phyloP scores from a whole-genome alignment of 2,888 invertebrate genomes.

The Acleris laterana region DNA sequence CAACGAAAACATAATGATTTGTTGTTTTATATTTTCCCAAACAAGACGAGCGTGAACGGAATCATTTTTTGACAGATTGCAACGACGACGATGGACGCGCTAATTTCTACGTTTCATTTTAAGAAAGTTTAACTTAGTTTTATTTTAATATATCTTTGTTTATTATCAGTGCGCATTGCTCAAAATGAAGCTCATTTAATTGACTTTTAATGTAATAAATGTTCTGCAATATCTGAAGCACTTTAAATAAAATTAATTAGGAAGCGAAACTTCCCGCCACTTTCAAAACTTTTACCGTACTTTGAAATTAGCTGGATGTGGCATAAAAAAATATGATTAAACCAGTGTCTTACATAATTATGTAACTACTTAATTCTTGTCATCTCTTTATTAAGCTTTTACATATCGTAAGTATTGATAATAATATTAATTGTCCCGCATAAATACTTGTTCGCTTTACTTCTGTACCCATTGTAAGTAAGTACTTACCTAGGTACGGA shows the following conservation, averaged over 20 bases:
- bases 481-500: too few species aligned
- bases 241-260: slow-evolving; percentile 13
- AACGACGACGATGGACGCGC: slow-evolving; percentile 55
- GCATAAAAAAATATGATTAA: not conserved
- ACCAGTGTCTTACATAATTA: too few species aligned
- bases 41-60: slow-evolving; percentile 64
- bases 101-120: slow-evolving; percentile 61
- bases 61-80: slow-evolving; percentile 74
- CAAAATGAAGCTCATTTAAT: slow-evolving; percentile 11
- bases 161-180: not conserved
- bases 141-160: slow-evolving; percentile 1
- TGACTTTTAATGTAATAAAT: slow-evolving; percentile 12
- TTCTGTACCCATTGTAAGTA: too few species aligned
- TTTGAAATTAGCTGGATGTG: not conserved
- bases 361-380: too few species aligned
- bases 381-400: too few species aligned
- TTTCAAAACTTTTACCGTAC: slow-evolving; percentile 18
- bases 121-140: slow-evolving; percentile 37
- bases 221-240: not conserved
- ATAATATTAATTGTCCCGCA: too few species aligned
- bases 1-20: slow-evolving; percentile 29
- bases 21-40: slow-evolving; percentile 38
- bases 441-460: too few species aligned
- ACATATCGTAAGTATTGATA: too few species aligned
- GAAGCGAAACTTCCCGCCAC: slow-evolving; percentile 30